These are phyloP conservation scores for Drosophila koepferae DNA, from an alignment of 2,888 invertebrate genomes.

Conservation along the genomic window DNA sequence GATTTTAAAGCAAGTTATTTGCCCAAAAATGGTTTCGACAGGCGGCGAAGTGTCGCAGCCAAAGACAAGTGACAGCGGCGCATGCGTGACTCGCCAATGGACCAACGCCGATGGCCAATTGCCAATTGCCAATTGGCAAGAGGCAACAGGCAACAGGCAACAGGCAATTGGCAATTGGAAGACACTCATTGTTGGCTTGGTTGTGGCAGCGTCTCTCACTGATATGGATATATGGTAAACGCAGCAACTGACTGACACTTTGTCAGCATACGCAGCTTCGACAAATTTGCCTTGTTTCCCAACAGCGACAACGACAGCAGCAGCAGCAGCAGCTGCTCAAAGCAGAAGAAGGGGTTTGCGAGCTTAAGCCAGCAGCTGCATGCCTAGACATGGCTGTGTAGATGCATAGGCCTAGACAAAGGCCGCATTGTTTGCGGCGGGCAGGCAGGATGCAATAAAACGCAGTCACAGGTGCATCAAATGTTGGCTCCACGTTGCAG, in stretches of 20 bases:
- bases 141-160: slow-evolving; percentile 8
- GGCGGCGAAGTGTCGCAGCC: slow-evolving; percentile 56
- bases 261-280: slow-evolving; percentile 59
- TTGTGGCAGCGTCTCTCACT: slow-evolving; percentile 5
- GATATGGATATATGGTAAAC: slow-evolving; percentile 57
- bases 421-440: slow-evolving; percentile 54
- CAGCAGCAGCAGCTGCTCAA: slow-evolving; percentile 35
- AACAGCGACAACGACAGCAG: slow-evolving; percentile 3
- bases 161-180: slow-evolving; percentile 21
- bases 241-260: slow-evolving; percentile 57
- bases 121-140: slow-evolving; percentile 15
- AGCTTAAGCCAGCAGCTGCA: slow-evolving; percentile 50
- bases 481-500: slow-evolving; percentile 57
- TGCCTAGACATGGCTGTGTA: slow-evolving; percentile 41
- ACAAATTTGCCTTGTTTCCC: slow-evolving; percentile 59
- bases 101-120: slow-evolving; percentile 20
- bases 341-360: slow-evolving; percentile 14
- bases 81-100: slow-evolving; percentile 73
- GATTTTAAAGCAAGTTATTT: slow-evolving; percentile 70
- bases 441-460: slow-evolving; percentile 75
- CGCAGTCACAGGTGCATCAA: slow-evolving; percentile 71
- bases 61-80: slow-evolving; percentile 72
- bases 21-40: slow-evolving; percentile 75
- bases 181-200: slow-evolving; percentile 40
- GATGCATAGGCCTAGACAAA: slow-evolving; percentile 58